These are phyloP conservation scores for Chrysopa pallens DNA, from an alignment of 1,140 invertebrate genomes.

Conservation along the genomic window DNA sequence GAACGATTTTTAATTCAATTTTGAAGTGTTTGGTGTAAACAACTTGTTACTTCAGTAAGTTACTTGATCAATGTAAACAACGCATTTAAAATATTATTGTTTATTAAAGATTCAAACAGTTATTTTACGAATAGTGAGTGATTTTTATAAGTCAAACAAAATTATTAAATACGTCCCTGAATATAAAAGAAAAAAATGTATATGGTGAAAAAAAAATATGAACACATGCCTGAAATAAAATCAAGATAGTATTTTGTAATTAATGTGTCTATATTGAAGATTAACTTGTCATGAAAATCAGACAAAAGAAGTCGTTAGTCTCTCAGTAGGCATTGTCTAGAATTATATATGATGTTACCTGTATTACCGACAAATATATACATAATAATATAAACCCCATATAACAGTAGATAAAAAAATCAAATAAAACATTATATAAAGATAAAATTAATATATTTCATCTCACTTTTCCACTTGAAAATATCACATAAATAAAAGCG, in stretches of 20 bases:
- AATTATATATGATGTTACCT: not conserved
- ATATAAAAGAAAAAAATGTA: not conserved
- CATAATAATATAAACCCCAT: not conserved
- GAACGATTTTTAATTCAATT: too few relatives aligned
- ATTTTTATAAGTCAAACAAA: not conserved
- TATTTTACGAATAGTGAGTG: too few relatives aligned
- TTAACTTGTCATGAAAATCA: slow-evolving; percentile 3
- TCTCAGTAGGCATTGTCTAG: slow-evolving; percentile 1
- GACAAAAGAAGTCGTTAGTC: slow-evolving; percentile 4
- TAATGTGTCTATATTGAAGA: slow-evolving; percentile 2
- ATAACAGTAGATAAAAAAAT: not conserved
- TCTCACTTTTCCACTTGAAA: too few relatives aligned
- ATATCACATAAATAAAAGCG: too few relatives aligned
- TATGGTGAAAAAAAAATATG: not conserved
- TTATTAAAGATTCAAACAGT: too few relatives aligned
- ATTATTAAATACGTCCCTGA: not conserved
- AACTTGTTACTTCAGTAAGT: too few relatives aligned
- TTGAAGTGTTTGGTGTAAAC: too few relatives aligned
- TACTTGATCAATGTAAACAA: too few relatives aligned
- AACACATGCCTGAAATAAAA: not conserved
- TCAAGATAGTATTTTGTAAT: not conserved
- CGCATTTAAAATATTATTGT: too few relatives aligned
- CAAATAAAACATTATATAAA: too few relatives aligned
- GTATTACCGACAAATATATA: not conserved
- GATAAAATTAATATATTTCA: too few relatives aligned